Base-by-base conservation (phyloP, 2,797 vertebrate genomes). In the Antennarius maculatus region DNA sequence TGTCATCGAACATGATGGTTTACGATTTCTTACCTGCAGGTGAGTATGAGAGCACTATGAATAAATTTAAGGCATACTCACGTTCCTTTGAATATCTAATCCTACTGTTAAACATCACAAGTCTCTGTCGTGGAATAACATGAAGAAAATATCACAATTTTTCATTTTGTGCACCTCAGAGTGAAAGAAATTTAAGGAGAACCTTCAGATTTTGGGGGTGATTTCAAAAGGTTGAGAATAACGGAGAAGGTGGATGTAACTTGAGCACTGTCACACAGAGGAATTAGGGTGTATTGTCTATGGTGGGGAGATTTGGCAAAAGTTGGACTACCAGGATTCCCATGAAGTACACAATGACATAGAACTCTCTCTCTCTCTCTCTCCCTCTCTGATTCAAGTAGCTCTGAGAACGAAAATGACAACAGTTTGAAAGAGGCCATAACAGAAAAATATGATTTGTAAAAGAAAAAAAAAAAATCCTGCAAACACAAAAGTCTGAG, bases 331-430 rank as follows among this genome's bases (percentile, higher is more conserved):
- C 57, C 31, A 57, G 60, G 72, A 78, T 80, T 81, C 78, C 78
- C 80, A 83, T 69, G 66, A 70, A 66, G 42, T 16, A 43, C 56
- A 69, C 75, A 82, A 76, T 76, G 55, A 50, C 60, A 60, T 61
- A 54, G 66, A 62, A n/a, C 57, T 23, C 31, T 34, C 31, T 34
- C 31, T 34, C 31, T 34, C 31, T 34, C 29, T 31, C n/a, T 23
- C 23, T 23, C 23, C 23, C 23, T 23, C 23, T 23, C 23, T 23
- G 23, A 23, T 23, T 23, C 23, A 23, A 23, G 23, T 1, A 23
- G 23, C 23, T 23, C 23, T 23, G 23, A 1, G 23, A 23, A 23
- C 23, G 23, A 23, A 23, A 23, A 23, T 23, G 1, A 23, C 1
- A 23, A 23, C 23, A 23, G 23, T 23, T 23, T 23, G 23, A 23